Base-by-base conservation (phyloP, 2,797 vertebrate genomes). In the Cirrhinus mrigala region DNA sequence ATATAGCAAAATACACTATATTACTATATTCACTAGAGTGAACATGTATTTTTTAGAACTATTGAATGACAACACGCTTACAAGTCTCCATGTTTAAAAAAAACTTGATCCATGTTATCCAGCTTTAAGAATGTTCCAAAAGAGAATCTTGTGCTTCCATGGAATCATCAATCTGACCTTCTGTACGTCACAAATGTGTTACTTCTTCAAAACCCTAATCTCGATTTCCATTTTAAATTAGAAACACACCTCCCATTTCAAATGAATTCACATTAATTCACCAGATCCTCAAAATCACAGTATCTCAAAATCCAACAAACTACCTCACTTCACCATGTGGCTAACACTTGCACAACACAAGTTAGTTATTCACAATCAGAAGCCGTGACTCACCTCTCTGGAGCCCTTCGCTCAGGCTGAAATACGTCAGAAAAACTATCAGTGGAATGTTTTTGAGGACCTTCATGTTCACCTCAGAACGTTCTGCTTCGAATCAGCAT, bases 391-490 rank as follows among this genome's bases (percentile, higher is more conserved):
- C 92, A 97, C 97, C 96, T 97, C 96, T 97, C 11, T 92, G 95
- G 87, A 95, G 91, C 2, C 87, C 95, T 69, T 94, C 93, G 9
- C 94, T 94, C 89, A 94, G 89, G 83, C 93, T 93, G 88, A 96
- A 89, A 90, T 91, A 92, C 85, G 92, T 91, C 92, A 96, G 90
- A 60, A 91, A 92, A 79, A 97, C 90, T 90, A 96, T 82, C 87
- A 96, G 90, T 87, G 94, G 90, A 95, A 96, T 94, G 95, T 95
- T 93, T 92, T 93, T 82, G 9, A 92, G 87, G 87, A 95, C 92
- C 94, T 95, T 96, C 96, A 97, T 97, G 88, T 88, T 96, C 94
- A 93, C 93, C 95, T 92, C 27, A 90, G 93, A 90, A 83, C 11
- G 83, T 88, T 91, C 29, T 29, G 85, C 58, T 92, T 95, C 91